Evolutionary conservation across 2,888 invertebrate species (phyloP).

Genomic region (Catonia carolina): DNA sequence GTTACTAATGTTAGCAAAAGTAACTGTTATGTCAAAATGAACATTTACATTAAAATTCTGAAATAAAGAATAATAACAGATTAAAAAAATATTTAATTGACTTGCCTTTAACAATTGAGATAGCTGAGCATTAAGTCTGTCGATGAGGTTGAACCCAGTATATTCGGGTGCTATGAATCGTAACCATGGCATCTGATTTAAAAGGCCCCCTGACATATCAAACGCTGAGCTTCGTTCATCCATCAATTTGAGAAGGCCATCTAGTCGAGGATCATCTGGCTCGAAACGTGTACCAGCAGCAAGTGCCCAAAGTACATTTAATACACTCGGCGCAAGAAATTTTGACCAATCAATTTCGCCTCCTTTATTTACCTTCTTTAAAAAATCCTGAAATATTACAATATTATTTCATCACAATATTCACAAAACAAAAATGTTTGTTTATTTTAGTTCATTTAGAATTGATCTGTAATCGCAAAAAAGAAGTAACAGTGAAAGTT

Average conservation of each 20-base stretch:
- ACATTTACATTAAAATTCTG: too few species aligned
- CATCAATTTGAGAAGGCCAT: slow-evolving; percentile 46
- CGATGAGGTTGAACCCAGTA: slow-evolving; percentile 55
- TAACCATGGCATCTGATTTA: slow-evolving; percentile 56
- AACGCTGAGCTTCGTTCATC: slow-evolving; percentile 48
- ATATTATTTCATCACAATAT: neutral
- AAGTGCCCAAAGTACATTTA: slow-evolving; percentile 60
- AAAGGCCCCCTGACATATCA: slow-evolving; percentile 52
- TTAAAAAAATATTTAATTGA: too few species aligned
- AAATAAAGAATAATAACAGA: too few species aligned
- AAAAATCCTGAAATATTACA: slow-evolving; percentile 23
- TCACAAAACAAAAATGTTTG: neutral
- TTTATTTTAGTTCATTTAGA: too few species aligned
- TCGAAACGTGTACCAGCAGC: slow-evolving; percentile 47
- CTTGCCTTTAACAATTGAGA: slow-evolving; percentile 48
- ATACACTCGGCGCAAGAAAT: slow-evolving; percentile 50
- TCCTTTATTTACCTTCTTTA: slow-evolving; percentile 7
- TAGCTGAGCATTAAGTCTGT: slow-evolving; percentile 50
- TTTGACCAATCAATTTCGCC: slow-evolving; percentile 19
- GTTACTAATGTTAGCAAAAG: too few species aligned
- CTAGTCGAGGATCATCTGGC: slow-evolving; percentile 44
- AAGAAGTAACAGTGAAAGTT: too few species aligned
- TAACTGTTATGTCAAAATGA: too few species aligned
- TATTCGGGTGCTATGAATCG: slow-evolving; percentile 53
- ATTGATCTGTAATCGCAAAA: too few species aligned